These are phyloP conservation scores for Ptilonorhynchus violaceus DNA, from an alignment of 2,113 vertebrate genomes.

Conservation along the genomic window DNA sequence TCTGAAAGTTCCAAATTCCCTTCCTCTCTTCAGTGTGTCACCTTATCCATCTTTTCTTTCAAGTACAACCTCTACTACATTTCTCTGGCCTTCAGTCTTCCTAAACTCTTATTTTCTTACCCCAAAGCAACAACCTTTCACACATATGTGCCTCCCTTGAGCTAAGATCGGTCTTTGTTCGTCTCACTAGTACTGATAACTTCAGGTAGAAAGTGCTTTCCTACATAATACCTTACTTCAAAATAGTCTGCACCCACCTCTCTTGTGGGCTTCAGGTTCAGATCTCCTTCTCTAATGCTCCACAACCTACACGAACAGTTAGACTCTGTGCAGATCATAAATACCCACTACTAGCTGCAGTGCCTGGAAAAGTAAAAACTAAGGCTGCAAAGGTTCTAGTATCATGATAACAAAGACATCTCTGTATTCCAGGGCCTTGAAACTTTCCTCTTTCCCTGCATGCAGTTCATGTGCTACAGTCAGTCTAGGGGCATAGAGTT, in stretches of 20 bases:
- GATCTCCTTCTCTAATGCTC: neutral
- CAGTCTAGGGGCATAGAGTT: neutral
- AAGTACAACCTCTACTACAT: neutral
- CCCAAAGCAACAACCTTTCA: neutral
- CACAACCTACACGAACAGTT: neutral
- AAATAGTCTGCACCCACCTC: neutral
- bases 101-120: neutral
- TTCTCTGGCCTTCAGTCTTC: neutral
- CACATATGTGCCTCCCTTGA: neutral
- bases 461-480: neutral
- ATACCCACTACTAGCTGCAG: neutral
- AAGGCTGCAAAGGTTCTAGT: neutral
- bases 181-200: neutral
- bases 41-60: neutral
- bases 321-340: neutral
- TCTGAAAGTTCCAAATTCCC: neutral
- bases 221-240: neutral
- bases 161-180: neutral
- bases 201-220: neutral
- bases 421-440: neutral
- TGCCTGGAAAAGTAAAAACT: neutral
- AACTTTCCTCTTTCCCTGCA: neutral
- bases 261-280: neutral
- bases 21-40: neutral
- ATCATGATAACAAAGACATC: neutral